A percentile compares a stretch with the other conserved stretches of the same genome.
Evolutionary conservation across 2,113 vertebrate species (phyloP).

Genomic region (Caranx ignobilis): DNA sequence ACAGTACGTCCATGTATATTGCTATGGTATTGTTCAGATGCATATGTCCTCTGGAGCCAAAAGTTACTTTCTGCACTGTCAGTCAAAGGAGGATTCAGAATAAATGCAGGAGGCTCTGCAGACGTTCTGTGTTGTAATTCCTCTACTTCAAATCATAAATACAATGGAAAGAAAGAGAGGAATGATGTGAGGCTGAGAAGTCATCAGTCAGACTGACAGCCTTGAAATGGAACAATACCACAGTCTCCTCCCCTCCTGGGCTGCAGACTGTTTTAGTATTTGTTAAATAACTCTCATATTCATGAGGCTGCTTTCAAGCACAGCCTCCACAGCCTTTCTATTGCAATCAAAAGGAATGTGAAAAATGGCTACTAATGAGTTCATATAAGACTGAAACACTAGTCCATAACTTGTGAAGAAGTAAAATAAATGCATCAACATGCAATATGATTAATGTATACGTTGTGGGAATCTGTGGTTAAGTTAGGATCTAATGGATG

Average conservation of each 20-base stretch:
- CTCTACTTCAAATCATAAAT: slow-evolving; percentile 78
- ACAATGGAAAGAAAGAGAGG: slow-evolving; percentile 73
- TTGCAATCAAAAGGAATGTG: slow-evolving; percentile 66
- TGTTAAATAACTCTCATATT: slow-evolving; percentile 78
- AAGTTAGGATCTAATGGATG: slow-evolving; percentile 30
- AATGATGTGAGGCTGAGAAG: slow-evolving; percentile 70
- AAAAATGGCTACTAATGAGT: slow-evolving; percentile 61
- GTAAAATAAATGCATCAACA: slow-evolving; percentile 48
- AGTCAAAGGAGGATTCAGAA: slow-evolving; percentile 62
- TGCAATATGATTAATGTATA: slow-evolving; percentile 21
- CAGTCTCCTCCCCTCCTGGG: slow-evolving; percentile 74
- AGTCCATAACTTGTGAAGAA: slow-evolving; percentile 34
- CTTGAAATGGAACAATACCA: slow-evolving; percentile 79
- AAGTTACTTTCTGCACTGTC: slow-evolving; percentile 42
- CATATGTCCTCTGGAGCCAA: slow-evolving; percentile 10
- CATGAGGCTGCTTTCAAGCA: slow-evolving; percentile 64
- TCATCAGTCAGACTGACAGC: slow-evolving; percentile 82
- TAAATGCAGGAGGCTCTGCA: slow-evolving; percentile 56
- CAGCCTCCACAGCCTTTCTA: slow-evolving; percentile 46
- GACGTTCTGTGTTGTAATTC: slow-evolving; percentile 70
- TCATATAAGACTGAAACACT: slow-evolving; percentile 30
- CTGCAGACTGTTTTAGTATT: slow-evolving; percentile 67
- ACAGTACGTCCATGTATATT: not conserved
- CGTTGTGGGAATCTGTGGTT: slow-evolving; percentile 12
- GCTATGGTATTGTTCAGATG: slow-evolving; percentile 26